Conservation (phyloP, 2,113 vertebrate genomes). For the Gymnorhina tibicen region DNA sequence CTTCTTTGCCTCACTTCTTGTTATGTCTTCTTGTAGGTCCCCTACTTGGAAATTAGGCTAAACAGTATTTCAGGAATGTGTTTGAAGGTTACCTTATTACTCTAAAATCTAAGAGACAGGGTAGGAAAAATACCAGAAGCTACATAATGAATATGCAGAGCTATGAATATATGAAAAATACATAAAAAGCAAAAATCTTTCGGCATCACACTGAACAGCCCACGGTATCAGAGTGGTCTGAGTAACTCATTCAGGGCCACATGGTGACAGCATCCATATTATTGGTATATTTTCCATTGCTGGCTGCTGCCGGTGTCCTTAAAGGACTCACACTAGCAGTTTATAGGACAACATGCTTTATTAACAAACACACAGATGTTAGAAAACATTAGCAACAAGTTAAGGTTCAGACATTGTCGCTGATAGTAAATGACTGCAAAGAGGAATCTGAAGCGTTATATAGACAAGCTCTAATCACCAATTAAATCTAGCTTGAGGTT, state of each 20-base stretch:
- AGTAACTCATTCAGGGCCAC: neutral
- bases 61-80: neutral
- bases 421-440: neutral
- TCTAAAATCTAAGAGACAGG: neutral
- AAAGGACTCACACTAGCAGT: neutral
- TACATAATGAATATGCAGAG: neutral
- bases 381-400: neutral
- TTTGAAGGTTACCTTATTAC: neutral
- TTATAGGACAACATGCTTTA: neutral
- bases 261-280: neutral
- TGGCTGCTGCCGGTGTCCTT: neutral
- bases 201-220: neutral
- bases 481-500: fast-evolving
- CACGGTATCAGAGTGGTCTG: neutral
- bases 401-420: neutral
- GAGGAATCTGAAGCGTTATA: fast-evolving
- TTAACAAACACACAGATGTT: neutral
- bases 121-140: neutral
- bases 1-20: neutral
- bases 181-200: neutral
- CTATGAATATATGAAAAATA: neutral
- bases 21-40: neutral
- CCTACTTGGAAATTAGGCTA: neutral
- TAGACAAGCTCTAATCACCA: neutral
- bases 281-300: neutral